Base-by-base conservation (phyloP, 2,888 invertebrate genomes). In the Neocrepidodera transversa region DNA sequence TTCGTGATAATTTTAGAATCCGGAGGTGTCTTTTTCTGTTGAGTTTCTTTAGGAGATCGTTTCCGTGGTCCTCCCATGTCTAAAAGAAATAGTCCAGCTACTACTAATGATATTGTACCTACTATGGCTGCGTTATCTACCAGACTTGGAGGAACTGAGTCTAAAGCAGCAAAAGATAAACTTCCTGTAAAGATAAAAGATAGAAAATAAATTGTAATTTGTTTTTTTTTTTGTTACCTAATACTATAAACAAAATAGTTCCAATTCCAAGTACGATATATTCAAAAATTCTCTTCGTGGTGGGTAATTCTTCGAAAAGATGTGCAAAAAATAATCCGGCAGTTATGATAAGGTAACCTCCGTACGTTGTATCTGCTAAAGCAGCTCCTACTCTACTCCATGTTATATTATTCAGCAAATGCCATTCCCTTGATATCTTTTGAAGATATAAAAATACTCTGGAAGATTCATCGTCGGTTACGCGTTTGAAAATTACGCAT, bases 351-450 rank as follows among this genome's bases (percentile, higher is more conserved):
- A 87, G 81, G 80, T 89, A 91, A 67, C 86, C 87, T 67, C 88
- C 88, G 73, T 86, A 88, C 14, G 86, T 82, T 47, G 87, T 84
- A 66, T 88, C 86, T 1, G 87, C 87, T 62, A 87, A 86, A 26
- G 87, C 83, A 10, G 87, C 84, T 0, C 90, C 90, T 32, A 88
- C 83, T 18, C 84, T 82, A 72, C 87, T 88, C 88, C 90, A 89
- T 0, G 90, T 89, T 65, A 90, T 85, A 43, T 88, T 90, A 68
- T 86, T 88, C 63, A 90, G 81, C 23, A 90, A 82, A 28, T 88
- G 87, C 90, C 90, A 90, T 80, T 90, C 90, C 42, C 87, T 81
- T 20, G 89, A 90, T 58, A 87, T 76, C 79, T 89, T 90, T 79
- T 89, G 87, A 64, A 89, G 82, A 69, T 86, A 85, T 64, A 88